Evolutionary conservation across 2,797 vertebrate genomes (phyloP).

Genomic region (Mormyrops attenuatus): DNA sequence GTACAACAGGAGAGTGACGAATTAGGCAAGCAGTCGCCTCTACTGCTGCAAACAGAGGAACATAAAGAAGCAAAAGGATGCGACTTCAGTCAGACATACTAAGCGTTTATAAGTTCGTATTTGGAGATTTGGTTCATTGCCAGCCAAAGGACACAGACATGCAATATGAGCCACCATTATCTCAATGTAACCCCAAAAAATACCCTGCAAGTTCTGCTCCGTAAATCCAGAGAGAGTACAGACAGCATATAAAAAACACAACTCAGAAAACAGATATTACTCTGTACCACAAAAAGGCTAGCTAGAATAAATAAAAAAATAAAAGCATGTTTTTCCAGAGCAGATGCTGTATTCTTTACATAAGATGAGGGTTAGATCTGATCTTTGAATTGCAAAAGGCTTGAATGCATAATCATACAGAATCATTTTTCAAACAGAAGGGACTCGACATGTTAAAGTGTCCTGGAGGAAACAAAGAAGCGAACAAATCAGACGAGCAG

Average conservation of each 20-base stretch:
- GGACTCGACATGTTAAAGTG: background rate
- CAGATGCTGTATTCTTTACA: background rate
- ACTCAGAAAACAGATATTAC: background rate
- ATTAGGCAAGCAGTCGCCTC: slow-evolving; percentile 31
- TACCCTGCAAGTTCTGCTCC: background rate
- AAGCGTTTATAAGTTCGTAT: background rate
- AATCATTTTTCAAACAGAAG: background rate
- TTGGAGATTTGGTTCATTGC: background rate
- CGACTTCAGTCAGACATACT: background rate
- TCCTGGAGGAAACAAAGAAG: background rate
- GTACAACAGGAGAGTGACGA: slow-evolving; percentile 37
- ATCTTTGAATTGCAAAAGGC: background rate
- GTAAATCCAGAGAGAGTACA: background rate
- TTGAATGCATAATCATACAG: background rate
- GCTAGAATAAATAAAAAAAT: background rate
- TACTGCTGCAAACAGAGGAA: background rate
- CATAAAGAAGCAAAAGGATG: slow-evolving; percentile 20
- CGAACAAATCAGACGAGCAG: background rate
- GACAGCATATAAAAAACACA: background rate
- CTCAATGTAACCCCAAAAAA: background rate
- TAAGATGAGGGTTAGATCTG: background rate
- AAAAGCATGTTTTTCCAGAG: background rate
- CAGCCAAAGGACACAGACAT: background rate
- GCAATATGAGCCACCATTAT: background rate
- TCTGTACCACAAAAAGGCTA: background rate